Conservation (phyloP, 1,140 invertebrate genomes). For the Drosophila baimaii region DNA sequence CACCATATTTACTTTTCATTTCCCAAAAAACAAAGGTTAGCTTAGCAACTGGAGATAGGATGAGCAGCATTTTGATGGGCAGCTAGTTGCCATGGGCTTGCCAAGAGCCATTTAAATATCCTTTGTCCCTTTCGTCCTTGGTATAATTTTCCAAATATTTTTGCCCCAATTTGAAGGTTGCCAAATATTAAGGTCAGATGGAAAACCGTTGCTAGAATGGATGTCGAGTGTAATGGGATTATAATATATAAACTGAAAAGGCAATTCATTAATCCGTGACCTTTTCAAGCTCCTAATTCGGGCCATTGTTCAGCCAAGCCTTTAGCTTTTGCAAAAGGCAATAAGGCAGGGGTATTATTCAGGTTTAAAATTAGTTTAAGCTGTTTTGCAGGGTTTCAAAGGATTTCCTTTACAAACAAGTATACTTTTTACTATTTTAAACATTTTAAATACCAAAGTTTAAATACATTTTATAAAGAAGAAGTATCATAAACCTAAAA, state of each 20-base stretch:
- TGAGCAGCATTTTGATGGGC: neutral
- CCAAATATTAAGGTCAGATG: neutral
- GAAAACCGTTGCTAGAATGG: neutral
- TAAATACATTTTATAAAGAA: neutral
- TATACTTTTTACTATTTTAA: neutral
- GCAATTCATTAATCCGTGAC: neutral
- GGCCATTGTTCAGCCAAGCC: neutral
- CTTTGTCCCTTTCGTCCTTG: conserved; percentile 11
- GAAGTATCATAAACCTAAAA: too few relatives aligned
- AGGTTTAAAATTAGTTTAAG: neutral
- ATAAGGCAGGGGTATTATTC: neutral
- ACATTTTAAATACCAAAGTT: neutral
- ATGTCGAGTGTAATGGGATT: conserved; percentile 1
- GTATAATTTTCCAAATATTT: neutral
- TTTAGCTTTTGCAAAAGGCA: neutral
- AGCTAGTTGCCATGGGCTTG: neutral
- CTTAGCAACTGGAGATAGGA: conserved; percentile 3
- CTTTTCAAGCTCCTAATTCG: neutral
- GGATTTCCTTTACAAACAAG: neutral
- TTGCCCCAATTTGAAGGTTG: neutral
- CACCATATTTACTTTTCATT: conserved; percentile 20
- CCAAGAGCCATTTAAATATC: conserved; percentile 1
- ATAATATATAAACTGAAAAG: neutral
- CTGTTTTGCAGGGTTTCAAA: too few relatives aligned
- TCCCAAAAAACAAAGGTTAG: conserved; percentile 19